phyloP scores from a whole-genome alignment of 53 echinoderm and acorn worm species.

The Luidia sarsii region DNA sequence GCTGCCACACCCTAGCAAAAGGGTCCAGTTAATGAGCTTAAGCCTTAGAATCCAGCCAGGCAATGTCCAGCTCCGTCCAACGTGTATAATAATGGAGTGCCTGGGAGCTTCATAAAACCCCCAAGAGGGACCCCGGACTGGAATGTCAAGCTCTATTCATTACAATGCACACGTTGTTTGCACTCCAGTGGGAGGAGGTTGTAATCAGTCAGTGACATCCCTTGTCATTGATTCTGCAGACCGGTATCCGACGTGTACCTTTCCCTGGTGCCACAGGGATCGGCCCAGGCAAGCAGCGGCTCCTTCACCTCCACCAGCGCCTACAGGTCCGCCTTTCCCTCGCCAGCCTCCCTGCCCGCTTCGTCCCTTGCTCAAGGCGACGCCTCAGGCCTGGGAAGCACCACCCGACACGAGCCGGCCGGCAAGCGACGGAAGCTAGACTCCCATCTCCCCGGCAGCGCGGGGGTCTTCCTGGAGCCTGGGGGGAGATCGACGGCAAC shows the following conservation, averaged over 20 bases:
- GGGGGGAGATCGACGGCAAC: conserved; percentile 8
- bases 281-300: neutral
- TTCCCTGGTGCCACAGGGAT: conserved; percentile 30
- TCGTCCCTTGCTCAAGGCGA: no score
- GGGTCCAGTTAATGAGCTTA: no score
- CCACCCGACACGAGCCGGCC: neutral
- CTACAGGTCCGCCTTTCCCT: conserved; percentile 7
- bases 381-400: neutral
- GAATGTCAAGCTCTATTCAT: no score
- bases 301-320: conserved; percentile 9
- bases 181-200: no score
- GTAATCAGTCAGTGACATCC: no score
- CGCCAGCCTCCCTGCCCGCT: neutral
- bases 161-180: no score
- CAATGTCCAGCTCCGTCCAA: no score
- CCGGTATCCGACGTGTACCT: conserved; percentile 1
- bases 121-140: no score
- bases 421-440: conserved; percentile 12
- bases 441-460: neutral
- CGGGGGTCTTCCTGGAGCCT: conserved; percentile 4
- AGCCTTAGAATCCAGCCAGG: no score
- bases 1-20: no score
- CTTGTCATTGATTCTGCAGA: conserved; percentile 21
- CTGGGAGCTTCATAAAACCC: no score
- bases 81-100: no score